Conservation (phyloP, 2,888 invertebrate species). For the Synergus itoensis region DNA sequence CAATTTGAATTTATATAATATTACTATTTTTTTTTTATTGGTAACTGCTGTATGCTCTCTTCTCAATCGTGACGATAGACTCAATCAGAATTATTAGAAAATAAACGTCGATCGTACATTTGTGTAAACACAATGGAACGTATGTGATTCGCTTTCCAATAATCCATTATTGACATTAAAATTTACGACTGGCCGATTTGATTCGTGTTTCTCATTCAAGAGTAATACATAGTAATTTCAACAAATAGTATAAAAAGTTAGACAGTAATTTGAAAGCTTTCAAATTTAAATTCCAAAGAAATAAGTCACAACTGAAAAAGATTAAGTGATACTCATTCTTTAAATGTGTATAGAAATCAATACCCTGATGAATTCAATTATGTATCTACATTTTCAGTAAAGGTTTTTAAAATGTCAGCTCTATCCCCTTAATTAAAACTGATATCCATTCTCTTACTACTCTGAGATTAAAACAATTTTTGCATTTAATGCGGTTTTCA, state of each 20-base stretch:
- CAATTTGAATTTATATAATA: neutral
- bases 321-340: neutral
- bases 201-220: neutral
- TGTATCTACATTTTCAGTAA: neutral
- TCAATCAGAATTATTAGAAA: conserved; percentile 69
- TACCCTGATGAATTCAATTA: neutral
- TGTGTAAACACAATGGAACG: conserved; percentile 64
- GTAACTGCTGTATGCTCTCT: neutral
- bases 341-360: neutral
- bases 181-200: conserved; percentile 69
- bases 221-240: neutral
- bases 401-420: neutral
- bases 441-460: neutral
- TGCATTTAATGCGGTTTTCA: conserved; percentile 52
- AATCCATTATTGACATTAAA: conserved; percentile 75
- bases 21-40: conserved; percentile 2
- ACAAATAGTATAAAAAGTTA: neutral
- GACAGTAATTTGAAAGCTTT: too few relatives aligned
- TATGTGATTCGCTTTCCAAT: conserved; percentile 65
- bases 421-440: neutral
- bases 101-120: conserved; percentile 68
- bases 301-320: neutral
- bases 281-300: neutral
- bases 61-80: conserved; percentile 55
- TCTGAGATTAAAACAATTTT: conserved; percentile 56